Evolutionary conservation across 2,888 invertebrate species (phyloP), one percentile per base, ranked within the genome.

Genomic region (Anodontia alba): DNA sequence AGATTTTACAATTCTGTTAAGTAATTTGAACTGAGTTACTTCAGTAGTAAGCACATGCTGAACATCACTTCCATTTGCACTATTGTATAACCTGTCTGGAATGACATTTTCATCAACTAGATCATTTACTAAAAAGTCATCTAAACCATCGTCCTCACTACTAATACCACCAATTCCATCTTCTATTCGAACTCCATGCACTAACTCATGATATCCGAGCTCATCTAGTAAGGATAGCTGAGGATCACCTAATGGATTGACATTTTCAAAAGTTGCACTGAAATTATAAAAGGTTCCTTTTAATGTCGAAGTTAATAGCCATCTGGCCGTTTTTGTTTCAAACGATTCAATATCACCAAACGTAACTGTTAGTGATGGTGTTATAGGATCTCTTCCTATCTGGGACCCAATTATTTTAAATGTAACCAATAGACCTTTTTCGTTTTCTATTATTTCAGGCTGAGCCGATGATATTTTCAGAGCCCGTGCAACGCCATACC

Each of bases 361-460:
- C 49, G 85, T 75, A 29, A 90, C 83, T 17, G 81, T 81, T n/a
- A 90, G 70, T 29, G 89, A 88, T 3, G 89, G 87, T 26, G 84
- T 43, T n/a, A 87, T 68, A 17, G 76, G 70, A n/a, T 76, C 57
- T 29, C 75, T 76, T 5, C 82, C 87, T 10, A 89, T 43, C 46
- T 78, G 84, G 12, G 89, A 86, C 33, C 86, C 88, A 26, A 87
- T 88, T 31, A 90, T 90, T 78, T 87, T 83, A 71, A 90, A 90
- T 33, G 80, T 62, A 5, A 90, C 74, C 12, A 89, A 69, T 23
- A 90, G 69, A n/a, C 90, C 90, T 73, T 90, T 90, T 38, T 90
- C 88, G 66, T 90, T 90, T 78, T 90, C 90, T 38, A 90, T 87
- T 38, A 90, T 90, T 76, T 90, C 88, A 10, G 90, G 90, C 69